Evolutionary conservation across 2,113 vertebrate genomes (phyloP).

Genomic region (Mus musculus): GRCm39 chr13:63351501-63352000

Average conservation of each 20-base stretch:
- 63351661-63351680: background rate
- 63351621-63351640: slow-evolving; percentile 40
- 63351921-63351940: slow-evolving; percentile 4
- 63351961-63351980: background rate
- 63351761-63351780: slow-evolving; percentile 52
- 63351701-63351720: slow-evolving; percentile 34
- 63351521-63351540: background rate
- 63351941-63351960: background rate
- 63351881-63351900: slow-evolving; percentile 73
- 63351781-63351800: slow-evolving; percentile 37
- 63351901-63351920: slow-evolving; percentile 55
- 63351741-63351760: slow-evolving; percentile 61
- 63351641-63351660: background rate
- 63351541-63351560: background rate
- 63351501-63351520: background rate
- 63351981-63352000: background rate
- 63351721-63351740: slow-evolving; percentile 46
- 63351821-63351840: slow-evolving; percentile 39
- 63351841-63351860: slow-evolving; percentile 16
- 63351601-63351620: slow-evolving; percentile 25
- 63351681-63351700: slow-evolving; percentile 26
- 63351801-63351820: slow-evolving; percentile 69
- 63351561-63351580: background rate
- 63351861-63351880: slow-evolving; percentile 60
- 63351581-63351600: background rate